Evolutionary conservation across 2,113 vertebrate genomes (phyloP), one percentile per base, ranked within the genome.

Genomic region (Bujurquina vittata): DNA sequence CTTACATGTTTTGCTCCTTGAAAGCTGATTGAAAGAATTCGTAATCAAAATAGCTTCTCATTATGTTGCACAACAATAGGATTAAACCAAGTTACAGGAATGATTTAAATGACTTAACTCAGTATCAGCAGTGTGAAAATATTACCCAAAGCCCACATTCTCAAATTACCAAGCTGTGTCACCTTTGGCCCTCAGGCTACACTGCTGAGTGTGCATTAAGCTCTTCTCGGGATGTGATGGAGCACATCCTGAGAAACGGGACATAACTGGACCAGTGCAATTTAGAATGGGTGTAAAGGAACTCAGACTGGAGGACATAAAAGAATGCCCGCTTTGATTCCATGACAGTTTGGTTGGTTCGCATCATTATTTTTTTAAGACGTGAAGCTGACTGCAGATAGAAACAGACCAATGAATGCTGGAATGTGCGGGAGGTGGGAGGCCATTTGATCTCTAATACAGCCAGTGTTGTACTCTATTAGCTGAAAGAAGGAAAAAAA

Each of bases 351-450:
- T 86, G 60, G 60, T 85, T 59, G 18, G 78, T 62, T 18, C 23
- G 58, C 33, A n/a, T 80, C 31, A 62, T 84, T 69, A 83, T 72
- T 84, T 74, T 5, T 2, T 56, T 18, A 67, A 55, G 60, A 73
- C 59, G 81, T 61, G 83, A 90, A 79, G 72, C 67, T 23, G 72
- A 63, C 72, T 89, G 81, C 84, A 61, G 90, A 49, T 69, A 37
- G 60, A 83, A 83, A 73, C 73, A 17, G 58, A 61, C 75, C 82
- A 59, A 37, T 79, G 77, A 57, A 83, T 31, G 74, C 33, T 57
- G 57, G 60, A 79, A 63, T 37, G 46, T 67, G 35, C 22, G 2
- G 73, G 52, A 7, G 49, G 54, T 22, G 49, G 17, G 23, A 26
- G 62, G 43, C 43, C 58, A 79, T 79, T 87, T 73, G 65, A 40